phyloP scores from a whole-genome alignment of 1,140 invertebrate genomes.

The Paramacrobiotus metropolitanus region DNA sequence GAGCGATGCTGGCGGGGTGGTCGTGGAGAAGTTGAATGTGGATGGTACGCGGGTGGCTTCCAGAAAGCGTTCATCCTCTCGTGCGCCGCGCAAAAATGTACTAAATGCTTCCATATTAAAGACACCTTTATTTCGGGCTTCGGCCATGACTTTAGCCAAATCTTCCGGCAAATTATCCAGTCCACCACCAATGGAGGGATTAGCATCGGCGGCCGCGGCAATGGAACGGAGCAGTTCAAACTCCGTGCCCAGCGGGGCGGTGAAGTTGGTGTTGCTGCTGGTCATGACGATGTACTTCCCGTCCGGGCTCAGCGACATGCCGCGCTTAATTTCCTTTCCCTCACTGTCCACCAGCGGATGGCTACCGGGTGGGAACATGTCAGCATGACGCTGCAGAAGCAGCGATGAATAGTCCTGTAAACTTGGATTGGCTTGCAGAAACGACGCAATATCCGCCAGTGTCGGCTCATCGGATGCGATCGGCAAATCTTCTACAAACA shows the following conservation, averaged over 20 bases:
- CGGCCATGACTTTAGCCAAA: background rate
- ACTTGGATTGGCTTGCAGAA: background rate
- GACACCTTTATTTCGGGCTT: background rate
- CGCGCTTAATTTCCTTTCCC: background rate
- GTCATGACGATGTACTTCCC: constrained; percentile 2
- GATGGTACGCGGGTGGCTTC: background rate
- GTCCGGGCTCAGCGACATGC: background rate
- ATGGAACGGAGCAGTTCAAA: background rate
- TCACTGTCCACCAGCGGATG: background rate
- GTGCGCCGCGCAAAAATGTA: background rate
- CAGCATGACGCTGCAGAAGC: background rate
- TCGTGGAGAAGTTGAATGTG: background rate
- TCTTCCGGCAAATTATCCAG: background rate
- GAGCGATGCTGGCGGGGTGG: background rate
- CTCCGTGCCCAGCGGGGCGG: background rate
- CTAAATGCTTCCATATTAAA: constrained; percentile 2
- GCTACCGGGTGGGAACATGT: background rate
- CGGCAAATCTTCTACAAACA: background rate
- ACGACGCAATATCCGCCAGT: background rate
- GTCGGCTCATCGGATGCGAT: background rate
- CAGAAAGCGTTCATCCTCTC: background rate
- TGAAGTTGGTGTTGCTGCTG: background rate
- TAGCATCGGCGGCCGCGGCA: background rate
- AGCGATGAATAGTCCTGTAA: background rate
- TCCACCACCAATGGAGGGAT: background rate